phyloP scores from a whole-genome alignment of 2,888 invertebrate genomes.

The Phengaris alcon region DNA sequence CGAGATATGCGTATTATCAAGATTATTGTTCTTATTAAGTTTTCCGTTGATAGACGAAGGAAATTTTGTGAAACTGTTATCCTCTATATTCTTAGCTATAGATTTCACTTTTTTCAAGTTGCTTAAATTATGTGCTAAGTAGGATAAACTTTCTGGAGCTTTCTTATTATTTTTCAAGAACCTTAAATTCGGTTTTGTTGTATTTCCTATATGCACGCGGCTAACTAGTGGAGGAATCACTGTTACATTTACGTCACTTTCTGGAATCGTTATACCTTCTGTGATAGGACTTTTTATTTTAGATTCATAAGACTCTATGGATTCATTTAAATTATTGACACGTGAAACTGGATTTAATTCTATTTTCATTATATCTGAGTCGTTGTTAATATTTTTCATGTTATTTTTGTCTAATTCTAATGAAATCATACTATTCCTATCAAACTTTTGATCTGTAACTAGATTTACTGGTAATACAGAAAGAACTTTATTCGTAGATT shows the following conservation, averaged over 20 bases:
- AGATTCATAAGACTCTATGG: background rate
- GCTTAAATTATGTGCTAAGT: background rate
- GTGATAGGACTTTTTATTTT: background rate
- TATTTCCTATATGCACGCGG: background rate
- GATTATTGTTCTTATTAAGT: no score
- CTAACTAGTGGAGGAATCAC: background rate
- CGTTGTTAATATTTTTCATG: background rate
- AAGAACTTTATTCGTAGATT: background rate
- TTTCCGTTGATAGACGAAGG: background rate
- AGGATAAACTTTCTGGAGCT: background rate
- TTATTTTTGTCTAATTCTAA: background rate
- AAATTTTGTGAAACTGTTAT: background rate
- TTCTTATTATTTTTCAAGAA: background rate
- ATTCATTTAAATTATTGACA: background rate
- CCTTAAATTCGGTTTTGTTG: background rate
- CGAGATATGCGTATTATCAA: no score
- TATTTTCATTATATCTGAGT: background rate
- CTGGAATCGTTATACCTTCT: background rate
- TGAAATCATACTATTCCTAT: background rate
- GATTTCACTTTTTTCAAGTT: background rate
- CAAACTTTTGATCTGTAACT: background rate
- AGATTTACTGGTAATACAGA: background rate
- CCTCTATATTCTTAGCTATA: background rate
- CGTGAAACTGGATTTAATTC: background rate
- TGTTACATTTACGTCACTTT: background rate